phyloP scores from a whole-genome alignment of 2,113 vertebrate genomes.

The Urocitellus parryii region DNA sequence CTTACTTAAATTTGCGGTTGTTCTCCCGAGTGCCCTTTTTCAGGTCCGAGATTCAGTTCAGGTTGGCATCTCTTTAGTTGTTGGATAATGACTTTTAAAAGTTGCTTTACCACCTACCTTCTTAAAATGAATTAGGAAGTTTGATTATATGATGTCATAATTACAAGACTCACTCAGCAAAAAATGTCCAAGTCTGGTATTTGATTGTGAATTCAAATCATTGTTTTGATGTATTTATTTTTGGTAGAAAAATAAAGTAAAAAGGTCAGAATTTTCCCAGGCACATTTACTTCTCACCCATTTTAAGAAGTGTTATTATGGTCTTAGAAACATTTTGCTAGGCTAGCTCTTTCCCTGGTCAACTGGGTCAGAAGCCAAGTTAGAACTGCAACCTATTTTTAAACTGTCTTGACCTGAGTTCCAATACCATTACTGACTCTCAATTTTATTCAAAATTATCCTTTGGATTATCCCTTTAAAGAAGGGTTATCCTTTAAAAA shows the following conservation, averaged over 20 bases:
- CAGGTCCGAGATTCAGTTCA: neutral
- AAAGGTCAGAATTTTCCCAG: neutral
- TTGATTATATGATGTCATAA: neutral
- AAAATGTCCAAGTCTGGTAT: neutral
- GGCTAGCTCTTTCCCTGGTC: neutral
- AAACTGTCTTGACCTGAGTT: neutral
- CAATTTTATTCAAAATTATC: neutral
- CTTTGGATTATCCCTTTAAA: neutral
- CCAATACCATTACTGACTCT: neutral
- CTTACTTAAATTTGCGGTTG: neutral
- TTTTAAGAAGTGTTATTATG: neutral
- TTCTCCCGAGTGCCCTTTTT: neutral
- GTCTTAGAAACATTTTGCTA: neutral
- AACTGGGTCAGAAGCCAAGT: neutral
- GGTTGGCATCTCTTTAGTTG: neutral
- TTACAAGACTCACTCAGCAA: neutral
- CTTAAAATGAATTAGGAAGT: neutral
- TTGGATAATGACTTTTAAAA: neutral
- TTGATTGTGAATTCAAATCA: neutral
- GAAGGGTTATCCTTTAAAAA: neutral
- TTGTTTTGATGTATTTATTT: neutral
- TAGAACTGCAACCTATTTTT: constrained; percentile 4
- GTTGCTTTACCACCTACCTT: neutral
- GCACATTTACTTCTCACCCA: neutral
- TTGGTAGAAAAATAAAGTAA: neutral